Conservation (phyloP, 1,140 invertebrate species). For the Nymphalis io region DNA sequence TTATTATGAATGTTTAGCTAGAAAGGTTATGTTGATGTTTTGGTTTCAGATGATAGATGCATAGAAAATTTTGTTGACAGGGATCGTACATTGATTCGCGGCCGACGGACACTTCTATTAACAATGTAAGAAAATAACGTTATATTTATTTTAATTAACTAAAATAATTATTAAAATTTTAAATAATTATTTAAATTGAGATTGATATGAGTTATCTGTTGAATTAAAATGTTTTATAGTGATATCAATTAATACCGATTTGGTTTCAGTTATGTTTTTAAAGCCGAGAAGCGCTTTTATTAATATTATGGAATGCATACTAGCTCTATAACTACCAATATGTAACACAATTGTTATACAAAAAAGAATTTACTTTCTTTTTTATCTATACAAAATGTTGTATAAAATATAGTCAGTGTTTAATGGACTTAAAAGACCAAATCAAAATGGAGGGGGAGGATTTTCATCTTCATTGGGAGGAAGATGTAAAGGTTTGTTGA, state of each 20-base stretch:
- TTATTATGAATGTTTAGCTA: conserved; percentile 20
- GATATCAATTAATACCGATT: neutral
- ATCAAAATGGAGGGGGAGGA: conserved; percentile 62
- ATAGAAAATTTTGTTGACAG: conserved; percentile 48
- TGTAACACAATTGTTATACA: too few relatives aligned
- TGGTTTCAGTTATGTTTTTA: too few relatives aligned
- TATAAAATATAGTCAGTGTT: neutral
- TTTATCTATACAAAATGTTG: too few relatives aligned
- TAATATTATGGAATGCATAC: too few relatives aligned
- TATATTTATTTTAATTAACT: neutral
- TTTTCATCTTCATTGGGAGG: conserved; percentile 77
- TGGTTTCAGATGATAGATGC: conserved; percentile 59
- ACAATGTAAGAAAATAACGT: neutral
- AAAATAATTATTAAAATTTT: neutral
- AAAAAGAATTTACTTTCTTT: neutral
- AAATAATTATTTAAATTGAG: neutral
- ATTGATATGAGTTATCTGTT: too few relatives aligned
- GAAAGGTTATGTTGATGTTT: conserved; percentile 80
- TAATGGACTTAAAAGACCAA: neutral
- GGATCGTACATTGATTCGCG: conserved; percentile 10
- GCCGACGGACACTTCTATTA: neutral
- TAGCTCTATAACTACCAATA: too few relatives aligned
- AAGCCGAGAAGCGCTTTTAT: too few relatives aligned
- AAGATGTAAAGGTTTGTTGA: conserved; percentile 63
- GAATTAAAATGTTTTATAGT: neutral